phyloP scores from a whole-genome alignment of 2,888 invertebrate species.

The Drosophila monieri region DNA sequence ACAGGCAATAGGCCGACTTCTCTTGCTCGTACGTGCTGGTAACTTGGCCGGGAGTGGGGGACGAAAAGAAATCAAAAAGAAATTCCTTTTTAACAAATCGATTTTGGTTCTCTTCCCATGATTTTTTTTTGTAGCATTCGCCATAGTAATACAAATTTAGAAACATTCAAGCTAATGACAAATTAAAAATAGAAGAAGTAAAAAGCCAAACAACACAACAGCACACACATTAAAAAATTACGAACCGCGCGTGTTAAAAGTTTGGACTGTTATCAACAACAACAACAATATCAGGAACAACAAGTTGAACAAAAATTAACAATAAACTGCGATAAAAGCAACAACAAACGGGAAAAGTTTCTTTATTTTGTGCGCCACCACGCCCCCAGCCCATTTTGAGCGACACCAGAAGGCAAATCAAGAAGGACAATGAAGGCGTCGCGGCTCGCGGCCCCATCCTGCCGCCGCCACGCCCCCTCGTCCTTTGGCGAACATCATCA shows the following conservation, averaged over 20 bases:
- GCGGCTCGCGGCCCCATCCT: constrained; percentile 49
- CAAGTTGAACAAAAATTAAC: constrained; percentile 52
- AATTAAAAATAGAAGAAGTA: constrained; percentile 60
- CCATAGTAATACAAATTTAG: constrained; percentile 61
- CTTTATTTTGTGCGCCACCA: constrained; percentile 33
- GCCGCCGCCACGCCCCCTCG: constrained; percentile 17
- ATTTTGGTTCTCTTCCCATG: constrained; percentile 44
- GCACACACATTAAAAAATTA: constrained; percentile 53
- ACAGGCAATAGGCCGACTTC: constrained; percentile 42
- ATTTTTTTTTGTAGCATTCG: constrained; percentile 24
- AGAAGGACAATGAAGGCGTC: constrained; percentile 66
- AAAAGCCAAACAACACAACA: constrained; percentile 30
- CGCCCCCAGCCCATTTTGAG: constrained; percentile 13
- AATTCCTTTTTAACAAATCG: constrained; percentile 65
- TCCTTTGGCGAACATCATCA: constrained; percentile 18
- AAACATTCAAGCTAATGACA: constrained; percentile 71
- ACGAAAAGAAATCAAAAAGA: constrained; percentile 55
- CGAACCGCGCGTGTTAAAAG: constrained; percentile 57
- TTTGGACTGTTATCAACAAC: constrained; percentile 57
- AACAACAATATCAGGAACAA: constrained; percentile 44
- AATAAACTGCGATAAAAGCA: constrained; percentile 52
- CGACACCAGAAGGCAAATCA: constrained; percentile 64
- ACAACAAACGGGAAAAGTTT: constrained; percentile 66
- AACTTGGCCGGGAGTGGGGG: constrained; percentile 23
- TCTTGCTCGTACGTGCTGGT: constrained; percentile 56